These are phyloP conservation scores for Thymelicus sylvestris DNA, from an alignment of 2,888 invertebrate genomes.

Conservation along the genomic window DNA sequence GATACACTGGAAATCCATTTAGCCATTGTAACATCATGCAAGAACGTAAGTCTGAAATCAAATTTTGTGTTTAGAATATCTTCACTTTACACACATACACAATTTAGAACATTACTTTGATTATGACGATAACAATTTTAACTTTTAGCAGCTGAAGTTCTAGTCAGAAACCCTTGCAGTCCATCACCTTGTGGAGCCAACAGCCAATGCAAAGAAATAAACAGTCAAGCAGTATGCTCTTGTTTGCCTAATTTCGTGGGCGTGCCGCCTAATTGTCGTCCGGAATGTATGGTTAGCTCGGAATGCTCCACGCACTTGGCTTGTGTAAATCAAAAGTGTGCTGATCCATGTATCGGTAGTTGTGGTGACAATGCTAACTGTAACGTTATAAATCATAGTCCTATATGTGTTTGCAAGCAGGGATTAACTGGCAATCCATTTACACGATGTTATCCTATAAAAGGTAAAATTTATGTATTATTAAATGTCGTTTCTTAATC, in stretches of 20 bases:
- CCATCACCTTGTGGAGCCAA: slow-evolving; percentile 90
- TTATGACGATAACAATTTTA: not conserved
- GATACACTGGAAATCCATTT: slow-evolving; percentile 89
- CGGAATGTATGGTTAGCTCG: slow-evolving; percentile 89
- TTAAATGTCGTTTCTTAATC: slow-evolving; percentile 1
- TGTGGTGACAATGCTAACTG: slow-evolving; percentile 87
- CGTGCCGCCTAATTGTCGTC: slow-evolving; percentile 88
- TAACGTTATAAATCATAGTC: slow-evolving; percentile 87
- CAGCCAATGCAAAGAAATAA: slow-evolving; percentile 90
- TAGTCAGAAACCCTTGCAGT: slow-evolving; percentile 66
- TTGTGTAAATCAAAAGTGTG: slow-evolving; percentile 89
- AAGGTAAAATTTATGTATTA: slow-evolving; percentile 62
- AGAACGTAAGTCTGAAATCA: slow-evolving; percentile 68
- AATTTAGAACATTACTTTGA: no score
- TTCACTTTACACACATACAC: not conserved
- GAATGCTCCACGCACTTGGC: slow-evolving; percentile 87
- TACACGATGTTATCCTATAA: slow-evolving; percentile 87
- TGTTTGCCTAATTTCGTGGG: slow-evolving; percentile 87
- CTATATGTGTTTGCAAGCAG: slow-evolving; percentile 90
- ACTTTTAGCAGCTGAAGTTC: slow-evolving; percentile 55
- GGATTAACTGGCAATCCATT: slow-evolving; percentile 91
- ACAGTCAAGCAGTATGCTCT: slow-evolving; percentile 89
- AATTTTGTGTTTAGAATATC: not conserved
- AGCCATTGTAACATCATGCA: slow-evolving; percentile 81
- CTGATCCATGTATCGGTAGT: slow-evolving; percentile 86